Conservation (phyloP, 2,888 invertebrate genomes). For the Pogonocherus hispidulus region DNA sequence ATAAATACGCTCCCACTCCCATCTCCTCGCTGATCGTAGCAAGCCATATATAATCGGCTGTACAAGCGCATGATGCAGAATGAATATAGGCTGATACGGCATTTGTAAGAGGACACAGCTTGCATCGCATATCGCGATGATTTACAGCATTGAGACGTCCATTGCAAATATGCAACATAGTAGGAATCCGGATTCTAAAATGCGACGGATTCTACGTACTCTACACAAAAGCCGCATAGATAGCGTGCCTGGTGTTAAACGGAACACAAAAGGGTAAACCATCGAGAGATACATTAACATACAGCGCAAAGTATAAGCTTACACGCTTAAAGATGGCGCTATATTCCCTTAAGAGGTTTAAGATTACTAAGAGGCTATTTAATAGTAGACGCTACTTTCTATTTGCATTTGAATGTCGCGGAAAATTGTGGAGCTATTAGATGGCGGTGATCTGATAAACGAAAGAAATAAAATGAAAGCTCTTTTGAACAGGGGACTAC, state of each 20-base stretch:
- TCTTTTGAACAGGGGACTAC: too few species aligned
- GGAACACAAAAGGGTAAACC: slow-evolving; percentile 7
- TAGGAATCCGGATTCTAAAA: slow-evolving; percentile 7
- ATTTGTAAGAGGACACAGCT: slow-evolving; percentile 27
- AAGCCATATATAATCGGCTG: slow-evolving; percentile 1
- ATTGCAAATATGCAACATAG: slow-evolving; percentile 31
- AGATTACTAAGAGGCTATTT: slow-evolving; percentile 6
- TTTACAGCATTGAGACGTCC: slow-evolving; percentile 29
- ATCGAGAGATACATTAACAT: slow-evolving; percentile 10
- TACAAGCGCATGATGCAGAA: slow-evolving; percentile 26
- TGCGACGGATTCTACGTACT: slow-evolving; percentile 31
- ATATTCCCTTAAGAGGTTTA: slow-evolving; percentile 2
- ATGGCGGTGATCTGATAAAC: neutral
- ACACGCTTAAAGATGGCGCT: neutral
- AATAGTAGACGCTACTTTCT: neutral
- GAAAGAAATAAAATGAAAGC: neutral
- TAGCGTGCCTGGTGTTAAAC: slow-evolving; percentile 14
- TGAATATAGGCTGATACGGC: slow-evolving; percentile 33
- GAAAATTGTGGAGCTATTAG: neutral
- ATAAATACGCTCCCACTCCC: neutral
- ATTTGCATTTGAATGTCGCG: neutral
- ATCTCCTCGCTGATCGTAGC: neutral
- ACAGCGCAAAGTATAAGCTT: neutral
- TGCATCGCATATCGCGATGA: slow-evolving; percentile 31
- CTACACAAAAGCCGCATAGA: slow-evolving; percentile 32